Evolutionary conservation across 2,797 vertebrate species (phyloP), one percentile per base, ranked within the genome.

Genomic region (Phalloptychus januarius): DNA sequence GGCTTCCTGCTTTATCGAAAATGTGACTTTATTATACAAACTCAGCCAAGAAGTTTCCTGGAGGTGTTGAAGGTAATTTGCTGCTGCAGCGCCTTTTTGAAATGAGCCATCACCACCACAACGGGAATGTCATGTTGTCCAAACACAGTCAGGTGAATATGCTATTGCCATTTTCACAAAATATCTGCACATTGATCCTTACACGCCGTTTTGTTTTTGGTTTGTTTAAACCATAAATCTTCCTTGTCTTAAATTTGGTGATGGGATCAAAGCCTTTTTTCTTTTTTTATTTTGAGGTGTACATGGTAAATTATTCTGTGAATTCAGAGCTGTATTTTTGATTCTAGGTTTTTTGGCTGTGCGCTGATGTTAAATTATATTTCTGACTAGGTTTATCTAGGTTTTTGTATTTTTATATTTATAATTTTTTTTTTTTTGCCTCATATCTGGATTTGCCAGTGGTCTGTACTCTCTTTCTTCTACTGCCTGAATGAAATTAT

Each of bases 311-410:
- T 77, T 50, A 11, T 78, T 44, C 0, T 72, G 80, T 88, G 85
- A 85, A 75, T 75, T 69, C 71, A 76, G 52, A 84, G 42, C 13
- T 87, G 42, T 85, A 79, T 85, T 86, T 91, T 81, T 80, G 46
- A 83, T 80, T 65, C 15, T 56, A 72, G 3, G 16, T 74, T 85
- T 79, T 83, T 78, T 78, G 20, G 50, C 48, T 76, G 6, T 81
- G 56, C 16, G 42, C 13, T 28, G 7, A 38, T 5, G 4, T 45
- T 71, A 71, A 45, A 71, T 48, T 71, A 71, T 71, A 48, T 71
- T 71, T 71, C 69, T 84, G 28, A 38, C 20, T 67, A 52, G 13
- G 52, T 16, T 80, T 5, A 4, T 36, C 7, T n/a, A n/a, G n/a
- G n/a, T n/a, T n/a, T n/a, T 38, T 20, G 2, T 71, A 28, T 80